Evolutionary conservation across 2,888 invertebrate genomes (phyloP).

Genomic region (Scaptomyza parva): DNA sequence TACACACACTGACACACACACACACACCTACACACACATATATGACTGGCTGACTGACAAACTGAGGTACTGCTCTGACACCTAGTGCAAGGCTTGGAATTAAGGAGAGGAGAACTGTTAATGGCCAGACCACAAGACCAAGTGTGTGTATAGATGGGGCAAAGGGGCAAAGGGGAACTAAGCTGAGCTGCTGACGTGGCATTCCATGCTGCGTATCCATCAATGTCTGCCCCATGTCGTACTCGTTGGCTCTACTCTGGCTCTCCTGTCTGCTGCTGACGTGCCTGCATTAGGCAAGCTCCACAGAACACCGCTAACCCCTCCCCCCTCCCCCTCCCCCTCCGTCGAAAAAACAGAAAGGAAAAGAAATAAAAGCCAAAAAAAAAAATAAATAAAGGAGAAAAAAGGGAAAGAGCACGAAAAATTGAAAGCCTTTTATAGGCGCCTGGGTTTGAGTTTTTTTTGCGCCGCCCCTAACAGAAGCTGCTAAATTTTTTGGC

Average conservation of each 20-base stretch:
- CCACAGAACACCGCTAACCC: conserved; percentile 43
- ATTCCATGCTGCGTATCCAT: conserved; percentile 74
- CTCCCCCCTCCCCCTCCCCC: too few species aligned
- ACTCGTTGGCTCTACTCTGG: conserved; percentile 24
- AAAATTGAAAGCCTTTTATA: conserved; percentile 75
- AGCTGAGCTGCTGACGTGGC: conserved; percentile 68
- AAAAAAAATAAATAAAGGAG: conserved; percentile 9
- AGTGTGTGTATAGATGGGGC: conserved; percentile 33
- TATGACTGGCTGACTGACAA: conserved; percentile 48
- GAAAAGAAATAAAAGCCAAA: conserved; percentile 12
- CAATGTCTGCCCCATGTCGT: conserved; percentile 73
- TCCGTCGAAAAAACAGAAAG: conserved; percentile 7
- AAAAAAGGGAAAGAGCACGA: conserved; percentile 13
- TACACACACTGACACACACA: conserved; percentile 26
- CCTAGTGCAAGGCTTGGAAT: conserved; percentile 34
- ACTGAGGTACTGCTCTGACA: conserved; percentile 63
- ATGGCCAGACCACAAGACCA: conserved; percentile 55
- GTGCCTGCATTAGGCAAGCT: conserved; percentile 71
- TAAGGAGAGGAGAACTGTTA: conserved; percentile 31
- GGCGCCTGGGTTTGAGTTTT: conserved; percentile 29
- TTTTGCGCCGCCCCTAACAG: conserved; percentile 33
- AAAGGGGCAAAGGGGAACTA: conserved; percentile 34
- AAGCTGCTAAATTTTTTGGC: conserved; percentile 76
- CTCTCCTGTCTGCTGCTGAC: conserved; percentile 62
- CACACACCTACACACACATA: conserved; percentile 18